A percentile compares a stretch with the other conserved stretches of the same genome.
phyloP scores from a whole-genome alignment of 92 coral and sea anemone species.

The Galaxea fascicularis region DNA sequence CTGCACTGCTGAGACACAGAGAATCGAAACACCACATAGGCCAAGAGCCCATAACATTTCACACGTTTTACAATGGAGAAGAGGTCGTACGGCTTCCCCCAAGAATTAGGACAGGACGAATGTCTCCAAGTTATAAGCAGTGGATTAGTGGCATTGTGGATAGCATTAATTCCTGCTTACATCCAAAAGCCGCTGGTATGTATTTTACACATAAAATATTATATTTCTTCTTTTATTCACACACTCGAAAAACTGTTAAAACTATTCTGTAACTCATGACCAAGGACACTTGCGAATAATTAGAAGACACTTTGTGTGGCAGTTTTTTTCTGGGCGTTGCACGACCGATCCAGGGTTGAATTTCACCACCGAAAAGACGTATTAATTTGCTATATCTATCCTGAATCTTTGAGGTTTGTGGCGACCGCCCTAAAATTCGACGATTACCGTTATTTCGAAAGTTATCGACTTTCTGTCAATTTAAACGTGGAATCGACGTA shows the following conservation, averaged over 20 bases:
- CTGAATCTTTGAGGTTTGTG: no score
- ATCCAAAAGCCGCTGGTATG: slow-evolving; percentile 54
- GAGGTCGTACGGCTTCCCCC: slow-evolving; percentile 23
- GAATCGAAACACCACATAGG: slow-evolving; percentile 21
- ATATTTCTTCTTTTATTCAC: not conserved
- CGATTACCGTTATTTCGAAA: no score
- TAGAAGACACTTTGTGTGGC: no score
- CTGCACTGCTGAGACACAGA: slow-evolving; percentile 49
- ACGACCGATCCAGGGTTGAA: no score
- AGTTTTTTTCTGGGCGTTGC: no score
- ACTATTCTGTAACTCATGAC: no score
- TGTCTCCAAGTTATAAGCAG: slow-evolving; percentile 25
- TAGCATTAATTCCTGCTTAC: slow-evolving; percentile 27
- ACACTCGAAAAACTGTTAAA: not conserved
- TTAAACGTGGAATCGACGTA: no score
- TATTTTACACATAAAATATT: slow-evolving; percentile 2
- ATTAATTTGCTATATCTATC: no score
- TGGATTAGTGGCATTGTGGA: slow-evolving; percentile 50
- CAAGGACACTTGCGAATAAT: no score
- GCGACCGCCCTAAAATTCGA: no score
- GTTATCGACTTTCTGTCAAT: no score
- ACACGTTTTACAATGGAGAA: slow-evolving; percentile 26
- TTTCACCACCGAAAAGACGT: no score
- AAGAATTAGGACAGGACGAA: slow-evolving; percentile 33
- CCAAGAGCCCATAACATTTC: slow-evolving; percentile 4